These are phyloP conservation scores for Collichthys lucidus DNA, from an alignment of 2,113 vertebrate species.

Conservation along the genomic window DNA sequence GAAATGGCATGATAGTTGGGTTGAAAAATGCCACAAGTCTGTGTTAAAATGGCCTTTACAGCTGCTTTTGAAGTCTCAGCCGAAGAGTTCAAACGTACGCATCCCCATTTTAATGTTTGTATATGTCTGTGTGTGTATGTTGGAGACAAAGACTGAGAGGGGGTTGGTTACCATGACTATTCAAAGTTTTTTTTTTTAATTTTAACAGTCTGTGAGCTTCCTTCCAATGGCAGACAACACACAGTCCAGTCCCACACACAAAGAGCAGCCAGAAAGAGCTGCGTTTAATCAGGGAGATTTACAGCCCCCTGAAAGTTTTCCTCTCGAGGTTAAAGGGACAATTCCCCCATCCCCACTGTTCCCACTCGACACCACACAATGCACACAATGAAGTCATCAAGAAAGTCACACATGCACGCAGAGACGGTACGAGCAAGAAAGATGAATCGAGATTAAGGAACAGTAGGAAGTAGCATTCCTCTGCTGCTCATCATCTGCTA, in stretches of 20 bases:
- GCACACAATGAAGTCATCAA: constrained; percentile 58
- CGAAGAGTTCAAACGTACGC: constrained; percentile 20
- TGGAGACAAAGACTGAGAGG: constrained; percentile 24
- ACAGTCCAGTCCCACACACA: constrained; percentile 59
- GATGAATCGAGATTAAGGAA: constrained; percentile 47
- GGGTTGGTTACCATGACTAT: constrained; percentile 71
- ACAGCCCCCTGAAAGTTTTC: constrained; percentile 54
- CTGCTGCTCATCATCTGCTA: constrained; percentile 22
- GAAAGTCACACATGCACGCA: constrained; percentile 43
- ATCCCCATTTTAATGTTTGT: constrained; percentile 38
- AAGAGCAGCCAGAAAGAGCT: constrained; percentile 64
- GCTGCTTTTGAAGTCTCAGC: constrained; percentile 19
- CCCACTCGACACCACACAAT: constrained; percentile 58
- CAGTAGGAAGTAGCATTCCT: constrained; percentile 36
- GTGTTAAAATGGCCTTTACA: constrained; percentile 34
- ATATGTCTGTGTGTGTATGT: constrained; percentile 27
- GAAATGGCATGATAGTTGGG: not conserved
- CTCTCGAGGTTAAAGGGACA: constrained; percentile 68
- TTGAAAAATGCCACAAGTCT: constrained; percentile 33
- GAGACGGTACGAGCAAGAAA: constrained; percentile 18
- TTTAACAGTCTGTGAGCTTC: constrained; percentile 75
- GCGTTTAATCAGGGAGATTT: constrained; percentile 75
- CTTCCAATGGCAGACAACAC: constrained; percentile 69
- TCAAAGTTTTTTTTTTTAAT: constrained; percentile 61
- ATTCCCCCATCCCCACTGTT: constrained; percentile 48